Evolutionary conservation across 1,140 invertebrate species (phyloP).

Genomic region (Argopecten irradians): DNA sequence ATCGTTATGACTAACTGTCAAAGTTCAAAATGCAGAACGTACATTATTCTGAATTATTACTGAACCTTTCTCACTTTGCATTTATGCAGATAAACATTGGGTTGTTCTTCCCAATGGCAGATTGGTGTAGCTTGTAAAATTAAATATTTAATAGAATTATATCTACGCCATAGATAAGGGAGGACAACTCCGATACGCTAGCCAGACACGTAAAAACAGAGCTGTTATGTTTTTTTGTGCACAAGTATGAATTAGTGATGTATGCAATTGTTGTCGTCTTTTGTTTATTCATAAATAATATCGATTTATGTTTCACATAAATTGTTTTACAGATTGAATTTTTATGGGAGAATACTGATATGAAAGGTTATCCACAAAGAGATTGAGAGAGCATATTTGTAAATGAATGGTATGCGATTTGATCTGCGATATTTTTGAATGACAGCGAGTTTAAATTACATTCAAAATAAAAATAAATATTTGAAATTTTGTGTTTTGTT

Average conservation of each 20-base stretch:
- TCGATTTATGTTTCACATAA: background rate
- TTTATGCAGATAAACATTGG: too few species aligned
- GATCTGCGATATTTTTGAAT: background rate
- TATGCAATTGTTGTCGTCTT: background rate
- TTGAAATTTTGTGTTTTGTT: background rate
- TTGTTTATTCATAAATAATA: background rate
- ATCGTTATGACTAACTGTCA: too few species aligned
- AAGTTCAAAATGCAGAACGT: too few species aligned
- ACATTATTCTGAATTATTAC: too few species aligned
- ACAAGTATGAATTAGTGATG: background rate
- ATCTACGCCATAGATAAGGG: too few species aligned
- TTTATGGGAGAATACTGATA: background rate
- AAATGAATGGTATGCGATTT: background rate
- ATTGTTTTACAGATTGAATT: background rate
- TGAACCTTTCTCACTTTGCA: too few species aligned
- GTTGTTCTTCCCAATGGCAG: too few species aligned
- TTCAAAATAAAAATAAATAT: background rate
- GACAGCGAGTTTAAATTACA: background rate
- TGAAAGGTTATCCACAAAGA: background rate
- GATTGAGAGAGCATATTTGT: background rate
- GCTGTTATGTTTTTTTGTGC: too few species aligned
- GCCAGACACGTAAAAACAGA: too few species aligned
- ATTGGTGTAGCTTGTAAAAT: too few species aligned
- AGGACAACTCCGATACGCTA: too few species aligned
- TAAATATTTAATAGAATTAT: too few species aligned